These are phyloP conservation scores for Stichopus horrens DNA, from an alignment of 53 echinoderm and acorn worm genomes.

Conservation along the genomic window DNA sequence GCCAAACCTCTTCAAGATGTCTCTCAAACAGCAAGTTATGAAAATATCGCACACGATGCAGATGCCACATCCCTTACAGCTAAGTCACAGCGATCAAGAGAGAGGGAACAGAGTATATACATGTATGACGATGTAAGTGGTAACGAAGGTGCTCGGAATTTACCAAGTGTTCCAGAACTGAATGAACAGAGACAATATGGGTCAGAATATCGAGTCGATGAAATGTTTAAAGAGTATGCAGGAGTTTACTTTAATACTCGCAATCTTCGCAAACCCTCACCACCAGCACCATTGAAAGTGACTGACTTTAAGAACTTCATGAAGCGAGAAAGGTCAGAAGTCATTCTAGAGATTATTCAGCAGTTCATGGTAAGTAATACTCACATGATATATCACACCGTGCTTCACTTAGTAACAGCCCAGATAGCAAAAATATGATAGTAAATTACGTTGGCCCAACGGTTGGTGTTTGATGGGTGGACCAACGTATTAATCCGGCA, in stretches of 20 bases:
- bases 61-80: not conserved
- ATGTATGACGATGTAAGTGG: not conserved
- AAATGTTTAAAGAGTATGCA: not conserved
- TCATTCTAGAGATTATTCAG: not conserved
- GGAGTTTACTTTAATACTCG: not conserved
- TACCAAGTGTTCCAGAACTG: not conserved
- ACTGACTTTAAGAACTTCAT: not conserved
- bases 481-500: too few relatives aligned
- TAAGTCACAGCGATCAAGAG: not conserved
- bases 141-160: not conserved
- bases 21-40: not conserved
- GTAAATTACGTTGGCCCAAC: too few relatives aligned
- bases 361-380: conserved; percentile 4
- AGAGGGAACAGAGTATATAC: not conserved
- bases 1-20: not conserved
- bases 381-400: too few relatives aligned
- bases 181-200: not conserved
- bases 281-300: not conserved
- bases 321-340: not conserved
- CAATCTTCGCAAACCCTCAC: not conserved
- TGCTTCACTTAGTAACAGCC: too few relatives aligned
- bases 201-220: not conserved
- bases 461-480: too few relatives aligned
- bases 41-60: not conserved
- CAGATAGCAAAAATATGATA: too few relatives aligned